Evolutionary conservation across 2,797 vertebrate genomes (phyloP).

Genomic region (Sparidentex hasta): DNA sequence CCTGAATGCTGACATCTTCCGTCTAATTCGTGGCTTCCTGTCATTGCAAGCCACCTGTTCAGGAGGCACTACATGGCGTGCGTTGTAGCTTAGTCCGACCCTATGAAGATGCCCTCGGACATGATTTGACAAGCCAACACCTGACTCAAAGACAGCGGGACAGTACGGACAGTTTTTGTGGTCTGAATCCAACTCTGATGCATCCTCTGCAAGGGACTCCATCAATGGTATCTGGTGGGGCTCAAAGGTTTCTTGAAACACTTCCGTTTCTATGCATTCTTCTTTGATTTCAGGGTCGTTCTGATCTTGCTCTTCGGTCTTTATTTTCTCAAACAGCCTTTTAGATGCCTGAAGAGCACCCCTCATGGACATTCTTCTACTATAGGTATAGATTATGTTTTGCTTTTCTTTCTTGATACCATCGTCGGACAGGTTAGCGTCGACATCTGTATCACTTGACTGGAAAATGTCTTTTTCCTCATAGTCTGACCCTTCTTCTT

Average conservation of each 20-base stretch:
- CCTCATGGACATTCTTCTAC: slow-evolving; percentile 83
- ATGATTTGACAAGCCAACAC: slow-evolving; percentile 97
- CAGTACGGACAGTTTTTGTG: slow-evolving; percentile 96
- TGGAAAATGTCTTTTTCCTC: slow-evolving; percentile 91
- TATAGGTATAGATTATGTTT: slow-evolving; percentile 82
- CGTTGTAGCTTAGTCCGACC: slow-evolving; percentile 94
- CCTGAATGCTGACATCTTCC: slow-evolving; percentile 90
- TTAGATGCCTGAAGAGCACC: slow-evolving; percentile 81
- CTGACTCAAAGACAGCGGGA: slow-evolving; percentile 96
- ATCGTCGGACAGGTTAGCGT: slow-evolving; percentile 67
- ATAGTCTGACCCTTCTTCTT: slow-evolving; percentile 88
- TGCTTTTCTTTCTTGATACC: slow-evolving; percentile 79
- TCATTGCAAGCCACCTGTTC: slow-evolving; percentile 95
- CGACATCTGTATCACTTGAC: slow-evolving; percentile 82
- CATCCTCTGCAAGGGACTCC: slow-evolving; percentile 85
- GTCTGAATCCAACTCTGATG: slow-evolving; percentile 89
- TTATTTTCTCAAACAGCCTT: slow-evolving; percentile 81
- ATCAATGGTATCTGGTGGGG: slow-evolving; percentile 85
- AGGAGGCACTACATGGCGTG: slow-evolving; percentile 92
- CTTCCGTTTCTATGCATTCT: slow-evolving; percentile 84
- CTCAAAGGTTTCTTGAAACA: slow-evolving; percentile 85
- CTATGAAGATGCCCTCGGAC: slow-evolving; percentile 97
- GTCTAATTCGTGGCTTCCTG: slow-evolving; percentile 93
- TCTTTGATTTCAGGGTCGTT: slow-evolving; percentile 83
- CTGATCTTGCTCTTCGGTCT: slow-evolving; percentile 72